Percentiles rank a stretch among this genome's conserved stretches.
These are phyloP conservation scores for Cyaniris semiargus DNA, from an alignment of 2,888 invertebrate species.

Conservation along the genomic window DNA sequence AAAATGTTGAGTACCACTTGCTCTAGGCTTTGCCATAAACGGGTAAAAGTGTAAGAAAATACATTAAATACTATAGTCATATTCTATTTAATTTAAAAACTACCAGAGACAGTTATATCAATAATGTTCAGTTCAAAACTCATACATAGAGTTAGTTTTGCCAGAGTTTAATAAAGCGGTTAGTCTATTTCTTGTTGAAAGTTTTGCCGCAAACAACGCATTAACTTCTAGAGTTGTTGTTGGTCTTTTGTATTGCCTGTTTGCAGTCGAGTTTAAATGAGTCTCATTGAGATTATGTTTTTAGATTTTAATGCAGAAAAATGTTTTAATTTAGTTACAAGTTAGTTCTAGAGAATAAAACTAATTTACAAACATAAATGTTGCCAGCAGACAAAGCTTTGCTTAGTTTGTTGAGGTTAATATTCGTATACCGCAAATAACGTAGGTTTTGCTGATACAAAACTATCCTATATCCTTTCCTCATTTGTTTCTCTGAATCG, in stretches of 20 bases:
- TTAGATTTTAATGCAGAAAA: not conserved
- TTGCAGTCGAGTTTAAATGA: not conserved
- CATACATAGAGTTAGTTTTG: not conserved
- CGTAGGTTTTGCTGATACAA: not conserved
- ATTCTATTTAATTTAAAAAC: no score
- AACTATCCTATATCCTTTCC: no score
- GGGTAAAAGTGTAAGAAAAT: no score
- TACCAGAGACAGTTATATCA: not conserved
- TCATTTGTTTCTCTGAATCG: no score
- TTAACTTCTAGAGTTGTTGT: not conserved
- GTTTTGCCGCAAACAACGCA: constrained; percentile 15
- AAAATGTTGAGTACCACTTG: no score
- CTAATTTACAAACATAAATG: not conserved
- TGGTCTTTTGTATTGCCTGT: not conserved
- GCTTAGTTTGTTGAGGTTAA: no score
- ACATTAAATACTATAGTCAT: no score
- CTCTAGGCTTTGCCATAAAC: no score
- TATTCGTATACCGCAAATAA: not conserved
- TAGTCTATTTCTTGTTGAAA: not conserved
- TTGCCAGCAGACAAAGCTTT: not conserved
- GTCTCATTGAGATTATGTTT: not conserved
- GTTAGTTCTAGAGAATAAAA: not conserved
- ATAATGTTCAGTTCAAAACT: not conserved
- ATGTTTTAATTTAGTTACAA: not conserved
- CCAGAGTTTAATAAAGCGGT: not conserved